Conservation (phyloP, 2,113 vertebrate genomes). For the Melozone crissalis region DNA sequence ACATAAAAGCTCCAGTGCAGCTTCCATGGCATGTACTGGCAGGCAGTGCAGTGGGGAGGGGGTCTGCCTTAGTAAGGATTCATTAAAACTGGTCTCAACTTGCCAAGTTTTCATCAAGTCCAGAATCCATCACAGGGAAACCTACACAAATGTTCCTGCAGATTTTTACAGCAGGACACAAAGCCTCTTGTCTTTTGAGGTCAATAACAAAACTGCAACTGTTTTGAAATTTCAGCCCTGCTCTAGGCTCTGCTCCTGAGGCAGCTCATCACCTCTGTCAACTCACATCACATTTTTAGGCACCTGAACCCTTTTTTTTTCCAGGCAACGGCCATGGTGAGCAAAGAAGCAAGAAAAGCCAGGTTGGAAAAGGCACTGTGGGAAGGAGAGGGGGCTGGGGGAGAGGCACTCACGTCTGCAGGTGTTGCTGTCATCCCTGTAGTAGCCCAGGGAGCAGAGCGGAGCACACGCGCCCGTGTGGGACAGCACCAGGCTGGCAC, state of each 20-base stretch:
- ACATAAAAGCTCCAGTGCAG: background rate
- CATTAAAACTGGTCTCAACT: background rate
- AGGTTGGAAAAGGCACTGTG: fast-evolving
- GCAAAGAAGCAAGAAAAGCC: background rate
- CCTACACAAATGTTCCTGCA: background rate
- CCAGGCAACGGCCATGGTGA: background rate
- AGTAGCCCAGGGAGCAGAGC: conserved; percentile 81
- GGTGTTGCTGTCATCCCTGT: conserved; percentile 68
- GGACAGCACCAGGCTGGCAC: conserved; percentile 69
- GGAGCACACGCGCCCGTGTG: conserved; percentile 77
- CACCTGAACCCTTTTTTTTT: background rate
- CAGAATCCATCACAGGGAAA: background rate
- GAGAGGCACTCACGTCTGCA: conserved; percentile 81
- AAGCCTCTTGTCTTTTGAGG: background rate
- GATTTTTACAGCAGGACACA: background rate
- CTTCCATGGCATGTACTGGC: background rate
- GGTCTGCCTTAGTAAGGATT: background rate
- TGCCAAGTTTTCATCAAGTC: background rate
- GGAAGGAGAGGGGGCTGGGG: background rate
- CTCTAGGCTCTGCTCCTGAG: background rate
- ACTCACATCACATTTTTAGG: background rate
- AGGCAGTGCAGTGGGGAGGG: background rate
- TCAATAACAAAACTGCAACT: background rate
- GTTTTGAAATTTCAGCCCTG: background rate
- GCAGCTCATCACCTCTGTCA: conserved; percentile 6